Base-by-base conservation (phyloP, 2,113 vertebrate genomes). In the Numenius arquata region DNA sequence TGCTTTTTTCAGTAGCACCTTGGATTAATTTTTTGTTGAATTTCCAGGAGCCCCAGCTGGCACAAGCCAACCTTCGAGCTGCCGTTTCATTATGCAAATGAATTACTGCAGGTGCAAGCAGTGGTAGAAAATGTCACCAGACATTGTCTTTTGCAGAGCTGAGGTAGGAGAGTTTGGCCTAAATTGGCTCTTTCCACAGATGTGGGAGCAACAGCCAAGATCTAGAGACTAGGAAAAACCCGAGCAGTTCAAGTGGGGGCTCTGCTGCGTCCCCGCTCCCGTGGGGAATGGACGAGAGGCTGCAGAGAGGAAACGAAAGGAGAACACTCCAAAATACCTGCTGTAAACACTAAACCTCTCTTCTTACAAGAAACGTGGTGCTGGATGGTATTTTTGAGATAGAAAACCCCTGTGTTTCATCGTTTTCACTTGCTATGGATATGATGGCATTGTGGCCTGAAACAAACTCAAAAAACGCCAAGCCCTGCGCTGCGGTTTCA, bases 211-310 rank as follows among this genome's bases (percentile, higher is more conserved):
- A 10, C 1, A 15, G 30, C 34, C 15, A 4, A 21, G 3, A 3
- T 23, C 8, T 4, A 53, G 27, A 55, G 55, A 5, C 1, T 1
- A 9, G 6, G 38, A 5, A 71, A 75, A 50, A 41, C 2, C 1
- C 4, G 1, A 52, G 40, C 17, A 3, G 34, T 29, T 14, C 6
- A 8, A 12, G 32, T 3, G 14, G 11, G 67, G 16, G 1, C 48
- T 34, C 66, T 23, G 36, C 36, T 1, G 8, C 7, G 13, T 45
- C 47, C 20, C 47, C 5, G 21, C 47, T 23, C 21, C 47, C 22
- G 1, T 2, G 9, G 65, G 3, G 47, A 36, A 1, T 0, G 0
- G 36, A 8, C 0, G 0, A 27, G 29, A 5, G 48, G 4, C 22
- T 6, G 34, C 50, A 3, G 12, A 34, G 45, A 25, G 76, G 65